Evolutionary conservation across 2,888 invertebrate species (phyloP).

Genomic region (Heliconius sara): DNA sequence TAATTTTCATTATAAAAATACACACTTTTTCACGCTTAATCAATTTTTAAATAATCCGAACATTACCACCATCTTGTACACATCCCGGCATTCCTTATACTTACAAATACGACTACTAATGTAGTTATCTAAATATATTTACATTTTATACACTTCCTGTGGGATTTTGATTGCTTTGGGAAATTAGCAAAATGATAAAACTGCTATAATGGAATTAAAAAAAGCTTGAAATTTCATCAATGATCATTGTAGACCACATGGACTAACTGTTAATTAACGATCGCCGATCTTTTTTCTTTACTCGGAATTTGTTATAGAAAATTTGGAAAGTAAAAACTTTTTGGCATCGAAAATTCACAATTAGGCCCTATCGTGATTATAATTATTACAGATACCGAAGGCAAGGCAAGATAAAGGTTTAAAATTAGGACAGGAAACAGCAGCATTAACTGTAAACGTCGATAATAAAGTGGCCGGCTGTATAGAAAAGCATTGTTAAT

Average conservation of each 20-base stretch:
- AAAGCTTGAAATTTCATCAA: slow-evolving; percentile 82
- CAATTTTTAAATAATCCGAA: slow-evolving; percentile 54
- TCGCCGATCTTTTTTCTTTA: slow-evolving; percentile 29
- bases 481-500: slow-evolving; percentile 35
- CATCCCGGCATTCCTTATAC: slow-evolving; percentile 71
- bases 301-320: slow-evolving; percentile 21
- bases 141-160: slow-evolving; percentile 81
- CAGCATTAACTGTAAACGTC: slow-evolving; percentile 51
- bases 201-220: slow-evolving; percentile 64
- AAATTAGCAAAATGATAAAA: slow-evolving; percentile 56
- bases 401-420: slow-evolving; percentile 36
- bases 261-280: slow-evolving; percentile 43
- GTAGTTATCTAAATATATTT: slow-evolving; percentile 71
- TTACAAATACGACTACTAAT: slow-evolving; percentile 72
- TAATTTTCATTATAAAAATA: slow-evolving; percentile 79
- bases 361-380: slow-evolving; percentile 44
- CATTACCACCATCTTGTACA: slow-evolving; percentile 62
- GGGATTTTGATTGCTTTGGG: slow-evolving; percentile 60
- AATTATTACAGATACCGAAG: slow-evolving; percentile 34
- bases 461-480: slow-evolving; percentile 24
- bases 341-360: slow-evolving; percentile 37
- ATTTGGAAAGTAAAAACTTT: slow-evolving; percentile 18
- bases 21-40: slow-evolving; percentile 69
- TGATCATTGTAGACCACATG: slow-evolving; percentile 65
- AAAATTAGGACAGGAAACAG: slow-evolving; percentile 51